Base-by-base conservation (phyloP, 2,888 invertebrate genomes). In the Oegoconia quadripuncta region DNA sequence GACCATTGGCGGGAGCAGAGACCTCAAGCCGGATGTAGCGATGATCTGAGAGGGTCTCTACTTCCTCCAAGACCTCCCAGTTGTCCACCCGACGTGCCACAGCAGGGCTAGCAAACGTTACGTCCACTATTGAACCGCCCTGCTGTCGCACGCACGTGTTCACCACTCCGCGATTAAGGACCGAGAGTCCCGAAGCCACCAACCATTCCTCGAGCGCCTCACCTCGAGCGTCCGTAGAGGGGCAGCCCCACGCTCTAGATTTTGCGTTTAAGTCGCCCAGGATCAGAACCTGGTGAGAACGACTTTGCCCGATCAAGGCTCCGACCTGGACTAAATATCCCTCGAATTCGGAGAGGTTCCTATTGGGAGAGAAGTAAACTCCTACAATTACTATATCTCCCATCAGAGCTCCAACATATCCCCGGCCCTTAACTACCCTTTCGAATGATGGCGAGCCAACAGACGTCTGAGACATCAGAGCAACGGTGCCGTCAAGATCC, bases 221-320 rank as follows among this genome's bases (percentile, higher is more conserved):
- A 1, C 49, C 53, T 2, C 43, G 35, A 0, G 42, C 48, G 43
- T 32, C 31, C n/a, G 43, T 44, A 22, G 17, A 30, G 0, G 44
- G 37, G 3, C 33, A 44, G 0, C 50, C 51, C 55, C 55, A 53
- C 0, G 39, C 42, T 12, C 9, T 6, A 12, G 45, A 48, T 20
- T 50, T 50, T 0, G 52, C 48, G 12, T 53, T 53, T 14, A 50
- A 31, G 23, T 50, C 50, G n/a, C n/a, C n/a, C n/a, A n/a, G n/a
- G n/a, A n/a, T n/a, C n/a, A n/a, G n/a, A n/a, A 1, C 43, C 50
- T 4, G 30, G 11, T 1, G 43, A 29, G 0, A 44, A 9, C 17
- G 42, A 4, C n/a, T n/a, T n/a, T n/a, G n/a, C n/a, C n/a, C n/a
- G n/a, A n/a, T n/a, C n/a, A n/a, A n/a, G n/a, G n/a, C 15, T 2